phyloP scores from a whole-genome alignment of 2,113 vertebrate genomes.

The Cacatua alba region DNA sequence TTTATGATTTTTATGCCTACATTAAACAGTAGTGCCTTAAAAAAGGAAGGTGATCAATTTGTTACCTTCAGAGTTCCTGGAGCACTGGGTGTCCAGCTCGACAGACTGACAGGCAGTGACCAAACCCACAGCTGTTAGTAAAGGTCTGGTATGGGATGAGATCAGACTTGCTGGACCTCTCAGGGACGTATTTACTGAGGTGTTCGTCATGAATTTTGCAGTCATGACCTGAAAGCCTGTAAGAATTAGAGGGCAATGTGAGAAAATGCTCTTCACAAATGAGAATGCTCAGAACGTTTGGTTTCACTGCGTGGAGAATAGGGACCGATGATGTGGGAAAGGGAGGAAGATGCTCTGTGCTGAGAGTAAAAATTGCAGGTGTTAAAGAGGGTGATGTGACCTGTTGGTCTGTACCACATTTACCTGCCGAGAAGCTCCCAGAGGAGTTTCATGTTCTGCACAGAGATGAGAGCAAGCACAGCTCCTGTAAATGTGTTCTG shows the following conservation, averaged over 20 bases:
- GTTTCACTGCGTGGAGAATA: not conserved
- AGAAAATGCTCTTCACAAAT: not conserved
- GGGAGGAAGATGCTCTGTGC: not conserved
- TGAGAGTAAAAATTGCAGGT: not conserved
- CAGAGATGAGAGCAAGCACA: fast-evolving
- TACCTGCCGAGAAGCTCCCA: not conserved
- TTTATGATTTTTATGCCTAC: not conserved
- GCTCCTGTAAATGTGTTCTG: not conserved
- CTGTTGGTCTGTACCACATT: not conserved
- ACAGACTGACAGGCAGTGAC: not conserved
- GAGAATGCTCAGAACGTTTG: not conserved
- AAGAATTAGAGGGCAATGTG: not conserved
- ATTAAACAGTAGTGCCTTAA: not conserved
- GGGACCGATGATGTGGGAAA: not conserved
- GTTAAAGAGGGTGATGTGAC: not conserved
- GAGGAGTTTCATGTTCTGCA: not conserved
- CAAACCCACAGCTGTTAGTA: not conserved
- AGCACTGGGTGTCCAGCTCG: not conserved
- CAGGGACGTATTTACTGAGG: not conserved
- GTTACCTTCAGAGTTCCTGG: not conserved
- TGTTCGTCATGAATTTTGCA: slow-evolving; percentile 20
- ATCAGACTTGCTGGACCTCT: not conserved
- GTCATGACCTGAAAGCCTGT: not conserved
- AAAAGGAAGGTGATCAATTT: not conserved
- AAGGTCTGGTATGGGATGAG: not conserved